phyloP scores from a whole-genome alignment of 1,140 invertebrate genomes.

The Sycobia sp. region DNA sequence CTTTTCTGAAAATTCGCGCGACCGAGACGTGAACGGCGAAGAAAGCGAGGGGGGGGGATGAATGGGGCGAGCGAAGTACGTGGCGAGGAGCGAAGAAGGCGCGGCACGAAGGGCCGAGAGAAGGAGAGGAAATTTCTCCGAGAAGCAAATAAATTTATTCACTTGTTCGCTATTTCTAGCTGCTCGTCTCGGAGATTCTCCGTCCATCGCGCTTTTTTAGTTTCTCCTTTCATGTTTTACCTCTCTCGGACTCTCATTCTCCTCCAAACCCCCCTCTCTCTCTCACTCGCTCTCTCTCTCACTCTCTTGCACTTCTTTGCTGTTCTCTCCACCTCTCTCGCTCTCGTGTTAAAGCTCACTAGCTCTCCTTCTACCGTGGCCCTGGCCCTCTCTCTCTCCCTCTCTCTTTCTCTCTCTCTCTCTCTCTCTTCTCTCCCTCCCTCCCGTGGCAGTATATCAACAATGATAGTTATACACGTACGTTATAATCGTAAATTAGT shows the following conservation, averaged over 20 bases:
- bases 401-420: conserved; percentile 38
- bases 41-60: no score
- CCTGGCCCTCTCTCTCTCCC: conserved; percentile 27
- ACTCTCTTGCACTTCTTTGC: conserved; percentile 34
- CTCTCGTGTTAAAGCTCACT: not conserved
- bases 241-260: not conserved
- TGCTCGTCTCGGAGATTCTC: conserved; percentile 23
- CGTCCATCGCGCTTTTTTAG: not conserved
- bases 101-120: not conserved
- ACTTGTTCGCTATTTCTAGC: conserved; percentile 28
- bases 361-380: not conserved
- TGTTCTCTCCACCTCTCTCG: not conserved
- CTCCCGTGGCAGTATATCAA: conserved; percentile 44
- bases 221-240: conserved; percentile 2
- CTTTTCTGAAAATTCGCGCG: not conserved
- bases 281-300: no score
- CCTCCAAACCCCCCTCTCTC: conserved; percentile 18
- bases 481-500: conserved; percentile 65
- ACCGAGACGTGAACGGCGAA: no score
- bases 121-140: not conserved
- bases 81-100: no score
- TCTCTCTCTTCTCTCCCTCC: conserved; percentile 32
- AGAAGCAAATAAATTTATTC: conserved; percentile 29
- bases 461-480: conserved; percentile 64
- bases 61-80: no score